Evolutionary conservation across 1,140 invertebrate species (phyloP).

Genomic region (Eueides isabella): DNA sequence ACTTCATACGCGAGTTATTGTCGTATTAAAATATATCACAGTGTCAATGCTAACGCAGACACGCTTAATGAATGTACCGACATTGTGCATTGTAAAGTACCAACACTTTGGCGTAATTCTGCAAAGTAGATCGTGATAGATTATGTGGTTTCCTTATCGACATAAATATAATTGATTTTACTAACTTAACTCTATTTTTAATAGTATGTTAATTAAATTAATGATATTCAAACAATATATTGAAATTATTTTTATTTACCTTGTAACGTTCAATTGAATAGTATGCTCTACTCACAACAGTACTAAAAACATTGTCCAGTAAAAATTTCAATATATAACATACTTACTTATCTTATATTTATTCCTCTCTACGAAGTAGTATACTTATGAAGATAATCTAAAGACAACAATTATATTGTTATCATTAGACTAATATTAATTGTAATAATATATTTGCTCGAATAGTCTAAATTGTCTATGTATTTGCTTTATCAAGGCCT

Average conservation of each 20-base stretch:
- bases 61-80: not conserved
- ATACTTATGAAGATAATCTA: conserved; percentile 23
- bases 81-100: too few relatives aligned
- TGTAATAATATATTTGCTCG: conserved; percentile 28
- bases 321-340: not conserved
- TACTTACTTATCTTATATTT: conserved; percentile 25
- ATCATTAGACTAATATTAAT: not conserved
- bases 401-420: not conserved
- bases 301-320: not conserved
- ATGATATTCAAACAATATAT: too few relatives aligned
- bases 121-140: not conserved
- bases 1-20: conserved; percentile 14
- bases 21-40: conserved; percentile 29
- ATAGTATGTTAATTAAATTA: not conserved
- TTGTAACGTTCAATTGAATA: too few relatives aligned
- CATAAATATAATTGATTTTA: not conserved
- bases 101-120: not conserved
- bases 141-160: not conserved
- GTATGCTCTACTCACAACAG: too few relatives aligned
- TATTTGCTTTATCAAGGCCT: conserved; percentile 65
- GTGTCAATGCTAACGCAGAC: conserved; percentile 20
- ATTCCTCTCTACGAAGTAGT: conserved; percentile 37
- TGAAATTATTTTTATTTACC: too few relatives aligned
- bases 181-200: not conserved
- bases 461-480: conserved; percentile 26